Evolutionary conservation across 2,888 invertebrate genomes (phyloP).

Genomic region (Hydroisotoma schaefferi): DNA sequence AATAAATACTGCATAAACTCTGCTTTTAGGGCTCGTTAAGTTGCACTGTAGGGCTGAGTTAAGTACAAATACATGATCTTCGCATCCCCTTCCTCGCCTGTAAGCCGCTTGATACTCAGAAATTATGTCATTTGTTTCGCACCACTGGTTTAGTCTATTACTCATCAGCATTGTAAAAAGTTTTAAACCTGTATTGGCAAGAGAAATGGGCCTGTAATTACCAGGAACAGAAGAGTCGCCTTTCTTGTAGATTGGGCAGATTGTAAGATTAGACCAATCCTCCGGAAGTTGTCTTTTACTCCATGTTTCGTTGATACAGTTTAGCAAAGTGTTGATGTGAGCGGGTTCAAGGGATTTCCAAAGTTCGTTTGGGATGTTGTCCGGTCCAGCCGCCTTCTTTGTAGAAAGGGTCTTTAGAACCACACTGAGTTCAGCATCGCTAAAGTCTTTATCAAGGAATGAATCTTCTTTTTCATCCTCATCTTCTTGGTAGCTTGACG

Average conservation of each 20-base stretch:
- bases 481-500: not conserved
- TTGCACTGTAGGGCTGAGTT: constrained; percentile 23
- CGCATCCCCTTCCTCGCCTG: constrained; percentile 30
- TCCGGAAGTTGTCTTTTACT: not conserved
- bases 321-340: not conserved
- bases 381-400: not conserved
- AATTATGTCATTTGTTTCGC: constrained; percentile 35
- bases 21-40: constrained; percentile 20
- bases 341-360: not conserved
- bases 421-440: not conserved
- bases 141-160: constrained; percentile 35
- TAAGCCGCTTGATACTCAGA: constrained; percentile 48
- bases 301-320: constrained; percentile 13
- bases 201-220: constrained; percentile 40
- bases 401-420: not conserved
- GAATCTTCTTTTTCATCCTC: not conserved
- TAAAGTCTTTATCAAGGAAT: not conserved
- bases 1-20: constrained; percentile 42
- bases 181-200: constrained; percentile 39
- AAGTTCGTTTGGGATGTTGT: not conserved
- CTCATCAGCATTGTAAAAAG: constrained; percentile 37
- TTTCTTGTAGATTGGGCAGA: constrained; percentile 42
- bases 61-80: constrained; percentile 46
- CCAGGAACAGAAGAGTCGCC: constrained; percentile 28
- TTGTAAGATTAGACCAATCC: not conserved